A percentile compares a stretch with the other conserved stretches of the same genome.
phyloP scores from a whole-genome alignment of 2,113 vertebrate species.

The Phrynosoma platyrhinos region DNA sequence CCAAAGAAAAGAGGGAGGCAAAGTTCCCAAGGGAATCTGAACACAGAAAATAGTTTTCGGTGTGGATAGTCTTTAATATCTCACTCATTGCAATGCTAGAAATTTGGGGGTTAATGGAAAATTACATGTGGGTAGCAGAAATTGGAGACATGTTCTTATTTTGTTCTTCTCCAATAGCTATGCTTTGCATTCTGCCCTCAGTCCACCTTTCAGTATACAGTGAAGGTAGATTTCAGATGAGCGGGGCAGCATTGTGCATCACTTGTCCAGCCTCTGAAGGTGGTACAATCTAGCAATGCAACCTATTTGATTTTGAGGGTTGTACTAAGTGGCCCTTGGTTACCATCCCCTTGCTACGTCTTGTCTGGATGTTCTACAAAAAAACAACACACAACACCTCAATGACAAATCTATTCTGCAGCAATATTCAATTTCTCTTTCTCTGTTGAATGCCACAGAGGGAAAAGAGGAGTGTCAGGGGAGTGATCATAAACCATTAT shows the following conservation, averaged over 20 bases:
- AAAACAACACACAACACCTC: background rate
- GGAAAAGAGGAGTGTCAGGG: background rate
- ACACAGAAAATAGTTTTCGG: too few species aligned
- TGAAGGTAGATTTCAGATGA: background rate
- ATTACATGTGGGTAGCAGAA: too few species aligned
- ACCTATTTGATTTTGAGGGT: background rate
- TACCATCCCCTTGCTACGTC: rapidly evolving
- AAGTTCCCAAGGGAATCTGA: too few species aligned
- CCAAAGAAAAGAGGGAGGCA: too few species aligned
- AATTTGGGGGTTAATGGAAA: too few species aligned
- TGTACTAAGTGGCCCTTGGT: background rate
- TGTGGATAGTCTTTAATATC: too few species aligned
- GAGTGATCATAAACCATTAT: background rate
- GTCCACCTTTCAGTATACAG: background rate
- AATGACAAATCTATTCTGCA: background rate
- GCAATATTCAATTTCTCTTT: rapidly evolving
- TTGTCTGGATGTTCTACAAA: background rate
- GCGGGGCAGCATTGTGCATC: background rate
- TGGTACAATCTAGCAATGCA: background rate
- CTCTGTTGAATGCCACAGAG: background rate
- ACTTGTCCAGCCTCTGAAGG: background rate
- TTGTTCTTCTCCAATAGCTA: too few species aligned
- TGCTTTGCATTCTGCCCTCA: too few species aligned
- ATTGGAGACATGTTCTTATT: too few species aligned
- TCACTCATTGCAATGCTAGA: too few species aligned